A percentile compares a stretch with the other conserved stretches of the same genome.
Conservation (phyloP, 2,113 vertebrate genomes). For the Stomatorhinus ivindoensis region DNA sequence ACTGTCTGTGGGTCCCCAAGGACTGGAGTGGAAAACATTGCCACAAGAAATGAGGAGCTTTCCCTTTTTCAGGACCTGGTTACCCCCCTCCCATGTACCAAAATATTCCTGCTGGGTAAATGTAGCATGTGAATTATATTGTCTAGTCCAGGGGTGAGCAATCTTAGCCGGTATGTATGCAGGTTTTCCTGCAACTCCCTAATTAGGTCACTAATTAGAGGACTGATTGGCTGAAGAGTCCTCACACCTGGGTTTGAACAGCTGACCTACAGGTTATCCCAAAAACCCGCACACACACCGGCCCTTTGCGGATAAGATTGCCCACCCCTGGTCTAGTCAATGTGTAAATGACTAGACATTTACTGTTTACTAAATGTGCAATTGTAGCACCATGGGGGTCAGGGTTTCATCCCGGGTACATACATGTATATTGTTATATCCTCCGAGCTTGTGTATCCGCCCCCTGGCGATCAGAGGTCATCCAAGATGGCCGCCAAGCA, state of each 20-base stretch:
- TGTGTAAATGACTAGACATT: not conserved
- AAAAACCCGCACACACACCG: no score
- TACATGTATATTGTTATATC: not conserved
- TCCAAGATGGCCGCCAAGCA: not conserved
- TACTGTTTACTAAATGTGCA: not conserved
- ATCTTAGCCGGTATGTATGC: no score
- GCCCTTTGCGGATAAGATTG: no score
- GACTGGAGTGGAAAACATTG: no score
- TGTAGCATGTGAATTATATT: not conserved
- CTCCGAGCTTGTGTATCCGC: not conserved
- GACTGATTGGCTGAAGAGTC: no score
- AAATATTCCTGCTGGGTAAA: not conserved
- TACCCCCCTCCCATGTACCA: not conserved
- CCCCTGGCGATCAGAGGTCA: not conserved
- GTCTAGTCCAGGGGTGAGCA: not conserved
- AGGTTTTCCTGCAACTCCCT: no score
- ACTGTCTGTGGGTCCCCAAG: no score
- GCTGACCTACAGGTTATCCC: no score
- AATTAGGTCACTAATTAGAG: no score
- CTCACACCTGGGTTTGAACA: no score
- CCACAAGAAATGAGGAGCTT: not conserved
- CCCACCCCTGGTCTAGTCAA: not conserved
- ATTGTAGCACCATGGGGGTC: not conserved
- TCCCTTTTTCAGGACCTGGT: not conserved
- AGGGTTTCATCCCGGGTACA: not conserved